Evolutionary conservation across 2,888 invertebrate species (phyloP), one percentile per base, ranked within the genome.

Genomic region (Acanthosepion pharaonis): DNA sequence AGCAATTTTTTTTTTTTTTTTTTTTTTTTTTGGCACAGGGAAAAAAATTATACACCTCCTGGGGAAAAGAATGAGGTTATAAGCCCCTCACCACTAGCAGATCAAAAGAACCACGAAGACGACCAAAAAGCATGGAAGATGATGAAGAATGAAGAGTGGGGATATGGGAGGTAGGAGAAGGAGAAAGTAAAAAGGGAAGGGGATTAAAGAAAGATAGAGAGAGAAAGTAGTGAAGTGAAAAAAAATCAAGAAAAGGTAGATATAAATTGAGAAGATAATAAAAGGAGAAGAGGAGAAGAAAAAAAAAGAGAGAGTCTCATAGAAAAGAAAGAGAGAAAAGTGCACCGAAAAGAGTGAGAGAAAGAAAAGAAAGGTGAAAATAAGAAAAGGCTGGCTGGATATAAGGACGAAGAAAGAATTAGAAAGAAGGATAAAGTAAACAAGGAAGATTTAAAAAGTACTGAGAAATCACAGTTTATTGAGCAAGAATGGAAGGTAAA

Each of bases 1-100:
- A 78, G 78, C 78, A 33, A 78, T n/a, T 78, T 78, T 64, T 64
- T 64, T 28, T 64, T 25, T 64, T 64, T 1, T 64, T 64, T 64
- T 78, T n/a, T n/a, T n/a, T 78, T n/a, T 78, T 78, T n/a, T 33
- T n/a, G 33, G n/a, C 11, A n/a, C n/a, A 33, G 33, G 78, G 78
- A 33, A 33, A 33, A 42, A 33, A 78, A 78, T 78, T 78, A 78
- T 78, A 78, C 78, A 78, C 78, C 78, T 78, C 78, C 78, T 78
- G 78, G 78, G 78, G 78, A 33, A 78, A 78, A 78, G 78, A 78
- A 78, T 78, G 78, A 78, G 78, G 78, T 78, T 78, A 78, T 78
- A n/a, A n/a, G 78, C 78, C 78, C 78, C n/a, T 78, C 78, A 33
- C 78, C 78, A 78, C n/a, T 33, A 33, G 18, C n/a, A 78, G 78